Base-by-base conservation (phyloP, 2,888 invertebrate species). In the Anagyrus pseudococci region DNA sequence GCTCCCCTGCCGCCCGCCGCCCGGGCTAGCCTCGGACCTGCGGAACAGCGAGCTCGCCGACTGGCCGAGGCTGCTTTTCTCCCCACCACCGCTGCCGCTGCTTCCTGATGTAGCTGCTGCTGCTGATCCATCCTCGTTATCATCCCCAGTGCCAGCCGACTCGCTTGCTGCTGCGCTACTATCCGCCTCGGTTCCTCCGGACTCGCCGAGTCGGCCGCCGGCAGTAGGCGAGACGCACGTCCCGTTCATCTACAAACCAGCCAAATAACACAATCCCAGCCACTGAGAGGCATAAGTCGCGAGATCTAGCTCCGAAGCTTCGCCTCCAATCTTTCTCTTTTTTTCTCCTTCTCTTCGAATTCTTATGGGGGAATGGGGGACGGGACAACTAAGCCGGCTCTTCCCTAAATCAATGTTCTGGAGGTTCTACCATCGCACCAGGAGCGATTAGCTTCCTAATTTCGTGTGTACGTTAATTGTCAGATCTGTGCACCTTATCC, bases 181-280 rank as follows among this genome's bases (percentile, higher is more conserved):
- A 64, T 43, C 26, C 41, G 1, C 19, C 56, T 61, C 69, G 2
- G 6, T 69, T 66, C 66, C 71, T 66, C 67, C 74, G 74, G 72
- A 74, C 7, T 37, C 58, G 7, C 33, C 26, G 2, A 2, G 13
- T 13, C 81, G 81, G 78, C 81, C 81, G 78, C 80, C 81, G n/a
- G 55, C 37, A 75, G 84, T 82, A 70, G 87, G 85, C 72, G 88
- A 88, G 79, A 88, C 85, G 85, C 89, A 89, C 84, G 89, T 87
- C 82, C 89, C 90, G 85, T 90, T 90, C 85, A 91, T 89, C 91
- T 91, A 87, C 81, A 84, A 64, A 67, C 55, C 66, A 67, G 62
- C 47, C 63, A 63, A 64, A 64, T 41, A 50, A 62, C 60, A 61
- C 58, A 58, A 46, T 56, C 58, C 58, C 37, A 49, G 48, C 37